Percentiles rank a stretch among this genome's conserved stretches.
phyloP scores from a whole-genome alignment of 2,888 invertebrate genomes.

The Thecocarcelia acutangulata region DNA sequence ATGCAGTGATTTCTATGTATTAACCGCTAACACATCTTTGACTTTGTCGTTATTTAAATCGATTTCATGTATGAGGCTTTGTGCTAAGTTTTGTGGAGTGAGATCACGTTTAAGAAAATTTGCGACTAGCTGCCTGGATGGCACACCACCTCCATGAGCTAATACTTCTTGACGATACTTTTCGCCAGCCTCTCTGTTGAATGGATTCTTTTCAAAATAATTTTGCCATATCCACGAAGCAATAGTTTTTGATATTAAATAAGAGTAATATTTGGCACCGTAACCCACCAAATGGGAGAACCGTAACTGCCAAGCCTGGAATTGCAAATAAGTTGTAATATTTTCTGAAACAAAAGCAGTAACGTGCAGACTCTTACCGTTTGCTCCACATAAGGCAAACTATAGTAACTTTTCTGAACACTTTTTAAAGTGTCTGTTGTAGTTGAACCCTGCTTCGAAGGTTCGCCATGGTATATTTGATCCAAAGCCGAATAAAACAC shows the following conservation, averaged over 20 bases:
- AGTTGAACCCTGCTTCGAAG: constrained; percentile 74
- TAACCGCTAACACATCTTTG: constrained; percentile 74
- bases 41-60: constrained; percentile 84
- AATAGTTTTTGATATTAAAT: constrained; percentile 95
- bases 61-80: constrained; percentile 89
- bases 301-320: constrained; percentile 94
- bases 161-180: constrained; percentile 89
- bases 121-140: constrained; percentile 89
- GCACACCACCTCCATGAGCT: constrained; percentile 93
- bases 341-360: too few relatives aligned
- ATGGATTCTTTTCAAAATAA: constrained; percentile 90
- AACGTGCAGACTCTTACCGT: constrained; percentile 84
- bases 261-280: constrained; percentile 99
- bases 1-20: constrained; percentile 7
- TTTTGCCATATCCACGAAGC: constrained; percentile 96
- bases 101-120: constrained; percentile 90
- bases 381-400: constrained; percentile 91
- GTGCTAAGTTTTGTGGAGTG: constrained; percentile 88
- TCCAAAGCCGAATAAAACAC: constrained; percentile 95
- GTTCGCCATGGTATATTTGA: constrained; percentile 89
- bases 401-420: constrained; percentile 91
- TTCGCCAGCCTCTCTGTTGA: constrained; percentile 89
- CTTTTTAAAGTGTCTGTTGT: constrained; percentile 89
- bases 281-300: constrained; percentile 99
- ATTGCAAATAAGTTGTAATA: constrained; percentile 33